Evolutionary conservation across 1,140 invertebrate genomes (phyloP), one percentile per base, ranked within the genome.

Genomic region (Trialeurodes vaporariorum): DNA sequence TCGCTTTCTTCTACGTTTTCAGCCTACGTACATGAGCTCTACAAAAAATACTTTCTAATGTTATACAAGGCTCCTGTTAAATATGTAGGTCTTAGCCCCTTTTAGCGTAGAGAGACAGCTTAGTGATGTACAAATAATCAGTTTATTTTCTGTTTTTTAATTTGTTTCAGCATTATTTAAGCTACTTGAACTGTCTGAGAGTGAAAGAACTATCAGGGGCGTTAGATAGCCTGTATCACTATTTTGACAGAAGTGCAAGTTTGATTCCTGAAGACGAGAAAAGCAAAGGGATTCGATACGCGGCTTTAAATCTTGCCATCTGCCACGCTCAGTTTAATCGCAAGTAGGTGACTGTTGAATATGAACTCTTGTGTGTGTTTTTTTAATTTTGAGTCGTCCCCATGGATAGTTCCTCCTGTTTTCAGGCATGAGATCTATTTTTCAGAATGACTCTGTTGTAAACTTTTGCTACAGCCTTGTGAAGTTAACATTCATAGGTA

Each of bases 131-230:
- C n/a, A n/a, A n/a, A n/a, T 67, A 27, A 65, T 63, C 9, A 27
- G 27, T 27, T 26, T 49, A 25, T 65, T 12, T 27, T 65, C 40
- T 22, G 23, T 64, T 2, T 63, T 65, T 59, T 59, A 59, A 27
- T 68, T 49, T 61, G 22, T 85, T 86, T 71, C 78, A 93, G 86
- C 91, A 96, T 82, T 96, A 91, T 76, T 79, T 97, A 27, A 92
- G 89, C 73, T 97, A 93, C 75, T 79, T 96, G 71, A 96, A 96
- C 78, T 93, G 88, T 73, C 77, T 96, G 59, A 80, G 93, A 27
- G 85, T 93, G 2, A 89, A 89, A 73, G 94, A 96, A 77, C 92
- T 91, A 76, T 90, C 89, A 74, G 92, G 90, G 1, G 89, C 93
- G 0, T 76, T 93, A 66, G 86, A 92, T 71, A 90, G 89, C 70